Evolutionary conservation across 2,888 invertebrate species (phyloP), one percentile per base, ranked within the genome.

Genomic region (Morinoia aosen): DNA sequence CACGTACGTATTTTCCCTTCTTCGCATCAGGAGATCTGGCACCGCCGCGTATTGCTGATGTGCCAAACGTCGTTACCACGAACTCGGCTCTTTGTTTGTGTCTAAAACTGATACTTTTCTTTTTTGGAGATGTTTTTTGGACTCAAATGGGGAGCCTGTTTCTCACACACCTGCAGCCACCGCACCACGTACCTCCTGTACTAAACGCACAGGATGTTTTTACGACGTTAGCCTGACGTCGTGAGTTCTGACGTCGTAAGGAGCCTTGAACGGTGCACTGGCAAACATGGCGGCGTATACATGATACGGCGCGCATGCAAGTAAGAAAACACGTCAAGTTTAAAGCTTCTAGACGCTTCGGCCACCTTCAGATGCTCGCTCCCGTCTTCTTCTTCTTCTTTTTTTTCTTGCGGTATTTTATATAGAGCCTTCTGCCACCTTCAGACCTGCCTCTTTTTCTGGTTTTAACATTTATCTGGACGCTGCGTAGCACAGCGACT

Each of bases 41-140:
- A 90, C 48, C n/a, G 90, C 39, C 90, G 40, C 40, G 76, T 76
- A 76, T 4, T 90, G 90, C 90, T 90, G 90, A 19, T 90, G 90
- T 90, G 90, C 90, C 90, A 90, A 90, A 48, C 19, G 25, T 90
- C 90, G n/a, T 10, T 40, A 90, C 90, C 90, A 40, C 39, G 90
- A 90, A 90, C 48, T 48, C 40, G 40, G 0, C 90, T 90, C 90
- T 90, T 90, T 90, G 90, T 90, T 90, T 90, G 90, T 90, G 90
- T 90, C 90, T 90, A 48, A 90, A 40, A 90, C 90, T 39, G 90
- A 90, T 48, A 90, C 90, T 90, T 90, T 90, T 39, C 25, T 40
- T 90, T 90, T 48, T 48, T 90, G 40, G 88, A 33, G 16, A 14
- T 48, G 11, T 40, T 90, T 90, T 90, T 90, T 11, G 39, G 16